Conservation (phyloP, 2,888 invertebrate genomes). For the Sussaba pulchella region DNA sequence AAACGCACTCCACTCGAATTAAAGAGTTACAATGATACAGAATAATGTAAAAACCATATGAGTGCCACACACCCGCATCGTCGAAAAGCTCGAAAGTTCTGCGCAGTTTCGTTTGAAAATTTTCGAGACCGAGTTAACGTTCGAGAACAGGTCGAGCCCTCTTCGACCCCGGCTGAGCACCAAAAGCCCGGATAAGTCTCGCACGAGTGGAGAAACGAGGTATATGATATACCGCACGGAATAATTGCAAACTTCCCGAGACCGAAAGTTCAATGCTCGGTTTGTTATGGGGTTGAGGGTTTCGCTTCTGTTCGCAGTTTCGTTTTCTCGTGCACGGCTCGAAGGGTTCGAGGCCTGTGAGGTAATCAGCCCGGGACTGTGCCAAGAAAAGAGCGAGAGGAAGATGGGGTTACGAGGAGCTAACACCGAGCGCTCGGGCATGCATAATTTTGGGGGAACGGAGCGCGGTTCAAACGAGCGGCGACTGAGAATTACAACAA, state of each 20-base stretch:
- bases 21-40: background rate
- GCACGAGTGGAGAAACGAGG: background rate
- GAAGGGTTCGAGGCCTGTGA: too few relatives aligned
- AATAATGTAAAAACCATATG: background rate
- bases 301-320: too few relatives aligned
- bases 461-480: conserved; percentile 36
- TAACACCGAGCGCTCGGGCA: background rate
- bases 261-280: background rate
- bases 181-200: background rate
- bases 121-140: background rate
- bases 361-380: background rate
- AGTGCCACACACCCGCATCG: background rate
- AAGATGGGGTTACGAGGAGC: conserved; percentile 1
- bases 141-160: background rate
- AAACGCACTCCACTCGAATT: background rate
- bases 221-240: conserved; percentile 6
- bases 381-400: conserved; percentile 47
- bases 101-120: background rate
- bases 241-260: conserved; percentile 20
- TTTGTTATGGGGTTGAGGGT: conserved; percentile 5
- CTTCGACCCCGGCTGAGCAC: background rate
- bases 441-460: conserved; percentile 17
- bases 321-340: too few relatives aligned
- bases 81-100: background rate
- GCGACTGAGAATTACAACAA: conserved; percentile 44